Conservation (phyloP, 2,797 vertebrate genomes). For the Potorous gilbertii region DNA sequence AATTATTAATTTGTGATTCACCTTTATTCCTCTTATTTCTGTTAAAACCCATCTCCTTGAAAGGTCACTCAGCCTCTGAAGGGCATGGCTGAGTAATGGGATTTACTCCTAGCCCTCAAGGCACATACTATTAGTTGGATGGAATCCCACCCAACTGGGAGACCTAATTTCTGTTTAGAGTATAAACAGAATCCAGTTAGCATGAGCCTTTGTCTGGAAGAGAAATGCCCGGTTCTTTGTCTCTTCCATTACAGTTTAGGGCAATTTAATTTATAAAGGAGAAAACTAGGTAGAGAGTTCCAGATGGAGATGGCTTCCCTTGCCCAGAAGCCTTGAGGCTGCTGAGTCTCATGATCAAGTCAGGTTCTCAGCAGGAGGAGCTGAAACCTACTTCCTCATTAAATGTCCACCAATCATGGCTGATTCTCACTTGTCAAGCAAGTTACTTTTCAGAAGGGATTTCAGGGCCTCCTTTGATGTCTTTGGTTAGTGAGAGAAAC, state of each 20-base stretch:
- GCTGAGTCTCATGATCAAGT: neutral
- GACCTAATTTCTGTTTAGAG: neutral
- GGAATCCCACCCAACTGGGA: neutral
- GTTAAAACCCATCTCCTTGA: neutral
- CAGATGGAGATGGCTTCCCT: neutral
- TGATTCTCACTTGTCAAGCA: neutral
- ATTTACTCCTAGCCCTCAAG: neutral
- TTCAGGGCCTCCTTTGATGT: neutral
- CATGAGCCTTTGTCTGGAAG: neutral
- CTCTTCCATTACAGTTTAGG: neutral
- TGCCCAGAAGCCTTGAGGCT: neutral
- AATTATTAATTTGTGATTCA: neutral
- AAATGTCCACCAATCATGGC: neutral
- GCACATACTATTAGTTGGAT: neutral
- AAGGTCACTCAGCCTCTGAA: neutral
- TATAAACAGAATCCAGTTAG: neutral
- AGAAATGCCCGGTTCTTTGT: neutral
- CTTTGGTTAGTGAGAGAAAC: neutral
- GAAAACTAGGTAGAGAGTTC: neutral
- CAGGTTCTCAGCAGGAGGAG: neutral
- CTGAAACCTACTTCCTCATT: neutral
- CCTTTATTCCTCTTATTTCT: neutral
- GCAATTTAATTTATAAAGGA: neutral
- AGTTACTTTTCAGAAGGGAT: neutral
- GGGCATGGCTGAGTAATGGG: neutral